Percentiles rank a stretch among this genome's conserved stretches.
phyloP scores from a whole-genome alignment of 2,888 invertebrate genomes.

The Bursaphelenchus okinawaensis region DNA sequence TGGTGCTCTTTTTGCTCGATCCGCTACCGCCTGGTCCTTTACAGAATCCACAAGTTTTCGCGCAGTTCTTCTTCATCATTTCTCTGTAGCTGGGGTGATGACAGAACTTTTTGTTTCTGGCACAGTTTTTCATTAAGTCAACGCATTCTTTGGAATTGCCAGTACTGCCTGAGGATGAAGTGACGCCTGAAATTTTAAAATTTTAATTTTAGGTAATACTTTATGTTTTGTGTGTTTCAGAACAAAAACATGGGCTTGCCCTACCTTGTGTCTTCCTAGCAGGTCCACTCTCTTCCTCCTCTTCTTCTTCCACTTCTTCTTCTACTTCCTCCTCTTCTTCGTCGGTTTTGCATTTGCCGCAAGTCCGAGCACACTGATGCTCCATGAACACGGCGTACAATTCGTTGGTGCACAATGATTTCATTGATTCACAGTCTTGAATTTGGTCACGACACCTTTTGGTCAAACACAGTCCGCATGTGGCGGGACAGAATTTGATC shows the following conservation, averaged over 20 bases:
- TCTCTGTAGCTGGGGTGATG: constrained; percentile 30
- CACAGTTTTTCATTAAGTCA: constrained; percentile 35
- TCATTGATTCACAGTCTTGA: constrained; percentile 35
- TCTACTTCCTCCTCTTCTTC: constrained; percentile 23
- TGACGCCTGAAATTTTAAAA: not conserved
- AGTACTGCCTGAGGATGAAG: not conserved
- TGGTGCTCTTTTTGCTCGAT: not conserved
- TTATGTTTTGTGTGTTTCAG: too few relatives aligned
- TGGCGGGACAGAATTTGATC: constrained; percentile 37
- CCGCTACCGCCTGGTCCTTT: constrained; percentile 14
- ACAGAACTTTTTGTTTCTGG: constrained; percentile 33
- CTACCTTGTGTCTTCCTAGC: constrained; percentile 6
- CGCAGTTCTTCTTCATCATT: constrained; percentile 35
- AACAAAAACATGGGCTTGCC: too few relatives aligned
- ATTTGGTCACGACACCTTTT: constrained; percentile 34
- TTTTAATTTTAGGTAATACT: too few relatives aligned
- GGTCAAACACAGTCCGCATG: constrained; percentile 32
- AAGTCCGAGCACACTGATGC: constrained; percentile 29
- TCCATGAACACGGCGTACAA: constrained; percentile 37
- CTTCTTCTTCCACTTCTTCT: constrained; percentile 14
- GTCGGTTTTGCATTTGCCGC: constrained; percentile 28
- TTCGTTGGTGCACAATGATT: constrained; percentile 32
- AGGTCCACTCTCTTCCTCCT: constrained; percentile 17
- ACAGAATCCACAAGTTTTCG: constrained; percentile 31
- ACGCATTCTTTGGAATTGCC: constrained; percentile 18